Evolutionary conservation across 2,797 vertebrate genomes (phyloP).

Genomic region (Sitta carolinensis): DNA sequence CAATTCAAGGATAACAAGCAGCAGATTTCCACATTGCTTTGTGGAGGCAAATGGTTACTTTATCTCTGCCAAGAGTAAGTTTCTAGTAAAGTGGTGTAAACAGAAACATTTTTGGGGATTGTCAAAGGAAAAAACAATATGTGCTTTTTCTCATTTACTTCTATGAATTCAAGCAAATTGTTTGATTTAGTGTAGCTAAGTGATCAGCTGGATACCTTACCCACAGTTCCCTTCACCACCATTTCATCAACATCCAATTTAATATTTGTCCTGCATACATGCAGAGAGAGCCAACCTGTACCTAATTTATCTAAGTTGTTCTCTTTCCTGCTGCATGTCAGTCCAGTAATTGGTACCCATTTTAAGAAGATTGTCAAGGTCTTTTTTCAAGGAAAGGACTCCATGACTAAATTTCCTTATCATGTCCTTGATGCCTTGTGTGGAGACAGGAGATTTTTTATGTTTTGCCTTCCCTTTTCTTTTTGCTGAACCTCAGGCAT

Average conservation of each 20-base stretch:
- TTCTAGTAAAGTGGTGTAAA: constrained; percentile 69
- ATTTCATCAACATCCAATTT: constrained; percentile 69
- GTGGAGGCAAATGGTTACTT: constrained; percentile 71
- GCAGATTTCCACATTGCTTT: constrained; percentile 72
- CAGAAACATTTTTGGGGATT: constrained; percentile 62
- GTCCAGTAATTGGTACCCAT: constrained; percentile 66
- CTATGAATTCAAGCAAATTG: constrained; percentile 68
- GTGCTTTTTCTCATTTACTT: not conserved
- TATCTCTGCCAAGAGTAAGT: constrained; percentile 72
- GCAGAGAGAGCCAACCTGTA: constrained; percentile 63
- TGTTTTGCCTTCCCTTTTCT: not conserved
- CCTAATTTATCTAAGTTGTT: constrained; percentile 68
- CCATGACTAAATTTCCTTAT: constrained; percentile 64
- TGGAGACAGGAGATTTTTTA: constrained; percentile 36
- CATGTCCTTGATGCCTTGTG: constrained; percentile 15
- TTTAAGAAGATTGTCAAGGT: constrained; percentile 69
- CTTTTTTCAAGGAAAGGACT: constrained; percentile 54
- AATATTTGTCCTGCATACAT: constrained; percentile 56
- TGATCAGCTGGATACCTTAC: constrained; percentile 56
- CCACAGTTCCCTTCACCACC: constrained; percentile 45
- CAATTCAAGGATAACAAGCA: constrained; percentile 69
- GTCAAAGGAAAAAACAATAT: constrained; percentile 11
- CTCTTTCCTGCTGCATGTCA: constrained; percentile 65
- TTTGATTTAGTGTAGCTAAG: constrained; percentile 57
- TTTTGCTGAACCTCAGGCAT: not conserved